Evolutionary conservation across 2,797 vertebrate species (phyloP).

Genomic region (Sitta carolinensis): DNA sequence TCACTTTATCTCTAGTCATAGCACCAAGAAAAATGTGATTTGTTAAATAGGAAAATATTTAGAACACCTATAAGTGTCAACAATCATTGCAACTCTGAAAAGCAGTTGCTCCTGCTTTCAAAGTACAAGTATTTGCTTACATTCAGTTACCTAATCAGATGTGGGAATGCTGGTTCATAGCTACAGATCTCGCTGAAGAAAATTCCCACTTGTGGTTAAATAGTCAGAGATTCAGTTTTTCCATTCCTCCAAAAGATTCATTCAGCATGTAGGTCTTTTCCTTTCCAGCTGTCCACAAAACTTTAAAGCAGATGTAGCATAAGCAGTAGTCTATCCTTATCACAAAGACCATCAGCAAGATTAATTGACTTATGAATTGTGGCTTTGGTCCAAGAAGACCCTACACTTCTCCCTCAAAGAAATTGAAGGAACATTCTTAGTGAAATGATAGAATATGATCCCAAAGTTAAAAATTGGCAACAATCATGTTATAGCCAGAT

Average conservation of each 20-base stretch:
- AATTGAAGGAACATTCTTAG: constrained; percentile 1
- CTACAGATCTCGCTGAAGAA: background rate
- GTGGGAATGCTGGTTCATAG: background rate
- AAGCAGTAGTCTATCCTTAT: background rate
- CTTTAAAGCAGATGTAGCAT: background rate
- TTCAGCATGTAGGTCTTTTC: background rate
- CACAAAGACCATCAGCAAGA: background rate
- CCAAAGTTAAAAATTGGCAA: constrained; percentile 5
- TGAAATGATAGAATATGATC: constrained; percentile 19
- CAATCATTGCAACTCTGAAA: background rate
- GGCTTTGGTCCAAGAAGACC: background rate
- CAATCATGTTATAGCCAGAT: background rate
- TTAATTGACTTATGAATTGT: background rate
- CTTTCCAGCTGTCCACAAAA: background rate
- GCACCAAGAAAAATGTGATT: background rate
- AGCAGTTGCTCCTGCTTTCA: background rate
- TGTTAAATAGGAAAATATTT: background rate
- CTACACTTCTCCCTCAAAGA: background rate
- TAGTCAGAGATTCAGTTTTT: background rate
- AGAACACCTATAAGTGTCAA: background rate
- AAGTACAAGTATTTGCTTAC: background rate
- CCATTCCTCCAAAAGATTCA: background rate
- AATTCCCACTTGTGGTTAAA: background rate
- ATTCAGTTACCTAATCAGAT: background rate
- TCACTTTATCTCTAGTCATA: background rate